Evolutionary conservation across 2,113 vertebrate genomes (phyloP), one percentile per base, ranked within the genome.

Genomic region (Platycercus adscitus): DNA sequence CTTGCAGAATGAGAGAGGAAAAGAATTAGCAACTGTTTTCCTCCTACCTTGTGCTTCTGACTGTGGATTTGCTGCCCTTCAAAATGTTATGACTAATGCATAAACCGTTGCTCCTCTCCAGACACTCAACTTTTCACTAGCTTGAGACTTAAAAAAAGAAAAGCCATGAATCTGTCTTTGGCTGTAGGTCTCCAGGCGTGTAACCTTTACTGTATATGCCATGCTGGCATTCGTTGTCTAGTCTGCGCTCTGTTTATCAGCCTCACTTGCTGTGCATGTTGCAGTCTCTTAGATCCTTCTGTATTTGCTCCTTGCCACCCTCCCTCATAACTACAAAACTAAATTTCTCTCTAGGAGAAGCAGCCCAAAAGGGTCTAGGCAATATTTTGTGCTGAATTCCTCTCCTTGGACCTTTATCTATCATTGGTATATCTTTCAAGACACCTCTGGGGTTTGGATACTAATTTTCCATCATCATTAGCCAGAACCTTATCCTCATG

Each of bases 391-490:
- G 39, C 77, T 78, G 52, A 77, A 76, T 75, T 85, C 82, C 53
- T 96, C 95, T 91, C 93, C 61, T 92, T 35, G 86, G 96, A 84
- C 95, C 79, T 94, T 87, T 94, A 89, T 8, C 37, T 96, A 96
- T 97, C 95, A 71, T 85, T 93, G 97, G 93, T 89, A 83, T 94
- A 73, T 91, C 91, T 94, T 96, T 96, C 96, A 89, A 89, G 94
- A 20, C 44, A 88, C 96, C 96, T 93, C 72, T 41, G 96, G 96
- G 98, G 89, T 95, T 95, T 91, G 79, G 95, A 97, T 98, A 94
- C 96, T 98, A 96, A 98, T 98, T 98, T 98, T 96, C 96, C 82
- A 94, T 85, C 89, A 97, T 98, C 98, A 97, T 98, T 98, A 98
- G 96, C 8, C 49, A 97, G 93, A 96, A 97, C 94, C 96, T 93